Conservation (phyloP, 2,797 vertebrate genomes). For the Adelosebastes latens region DNA sequence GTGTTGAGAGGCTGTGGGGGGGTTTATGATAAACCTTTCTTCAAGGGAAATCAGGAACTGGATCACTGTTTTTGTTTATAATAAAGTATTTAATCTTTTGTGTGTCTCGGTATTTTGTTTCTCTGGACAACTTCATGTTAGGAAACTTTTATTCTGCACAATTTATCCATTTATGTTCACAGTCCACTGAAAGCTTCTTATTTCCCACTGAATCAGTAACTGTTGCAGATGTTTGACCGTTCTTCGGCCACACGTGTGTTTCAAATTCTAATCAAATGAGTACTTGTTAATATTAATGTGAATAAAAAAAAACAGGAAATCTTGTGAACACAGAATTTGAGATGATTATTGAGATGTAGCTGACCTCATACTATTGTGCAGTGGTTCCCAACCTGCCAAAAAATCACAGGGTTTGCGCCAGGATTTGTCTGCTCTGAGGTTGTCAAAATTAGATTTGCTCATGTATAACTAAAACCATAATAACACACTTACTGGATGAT, state of each 20-base stretch:
- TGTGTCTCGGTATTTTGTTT: neutral
- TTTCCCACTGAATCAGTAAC: neutral
- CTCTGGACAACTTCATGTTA: neutral
- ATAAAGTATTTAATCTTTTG: slow-evolving; percentile 60
- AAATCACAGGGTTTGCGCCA: too few relatives aligned
- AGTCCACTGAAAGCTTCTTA: neutral
- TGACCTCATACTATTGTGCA: neutral
- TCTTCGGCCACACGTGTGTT: neutral
- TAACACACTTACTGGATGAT: too few relatives aligned
- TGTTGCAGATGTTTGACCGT: neutral
- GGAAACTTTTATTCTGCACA: neutral
- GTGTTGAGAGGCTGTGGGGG: slow-evolving; percentile 12
- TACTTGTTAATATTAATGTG: neutral
- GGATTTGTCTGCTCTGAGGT: too few relatives aligned
- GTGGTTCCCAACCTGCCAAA: too few relatives aligned
- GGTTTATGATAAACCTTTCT: neutral
- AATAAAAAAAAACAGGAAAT: too few relatives aligned
- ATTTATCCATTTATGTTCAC: neutral
- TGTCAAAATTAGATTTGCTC: too few relatives aligned
- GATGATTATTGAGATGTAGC: neutral
- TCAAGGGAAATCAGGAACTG: slow-evolving; percentile 29
- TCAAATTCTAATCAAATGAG: too few relatives aligned
- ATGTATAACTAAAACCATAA: too few relatives aligned
- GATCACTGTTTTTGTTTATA: slow-evolving; percentile 57
- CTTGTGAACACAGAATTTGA: neutral